Evolutionary conservation across 2,888 invertebrate genomes (phyloP).

Genomic region (Drosophila ezoana): DNA sequence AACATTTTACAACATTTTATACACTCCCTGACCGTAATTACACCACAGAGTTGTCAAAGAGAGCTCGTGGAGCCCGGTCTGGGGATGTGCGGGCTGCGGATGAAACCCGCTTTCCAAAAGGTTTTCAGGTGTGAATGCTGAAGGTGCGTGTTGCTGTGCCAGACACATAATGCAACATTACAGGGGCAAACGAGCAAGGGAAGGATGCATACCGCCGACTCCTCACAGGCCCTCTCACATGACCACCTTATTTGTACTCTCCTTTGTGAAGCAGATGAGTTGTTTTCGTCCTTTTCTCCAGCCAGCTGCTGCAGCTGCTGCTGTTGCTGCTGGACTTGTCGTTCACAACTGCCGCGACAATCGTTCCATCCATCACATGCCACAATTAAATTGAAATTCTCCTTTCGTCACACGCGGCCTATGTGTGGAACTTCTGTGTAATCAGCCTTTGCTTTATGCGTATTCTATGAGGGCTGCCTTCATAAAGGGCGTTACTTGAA

Average conservation of each 20-base stretch:
- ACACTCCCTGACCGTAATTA: conserved; percentile 72
- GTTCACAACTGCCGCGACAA: conserved; percentile 19
- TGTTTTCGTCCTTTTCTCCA: background rate
- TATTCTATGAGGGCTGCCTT: background rate
- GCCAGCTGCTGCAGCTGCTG: conserved; percentile 25
- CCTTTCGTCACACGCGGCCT: background rate
- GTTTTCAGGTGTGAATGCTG: conserved; percentile 4
- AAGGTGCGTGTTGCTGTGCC: conserved; percentile 36
- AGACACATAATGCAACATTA: conserved; percentile 60
- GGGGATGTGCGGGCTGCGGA: background rate
- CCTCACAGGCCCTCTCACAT: background rate
- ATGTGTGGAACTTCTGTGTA: background rate
- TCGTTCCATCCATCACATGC: conserved; percentile 18
- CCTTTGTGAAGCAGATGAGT: background rate
- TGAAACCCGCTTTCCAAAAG: background rate
- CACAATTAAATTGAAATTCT: conserved; percentile 15
- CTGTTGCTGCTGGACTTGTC: conserved; percentile 21
- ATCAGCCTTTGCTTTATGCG: background rate
- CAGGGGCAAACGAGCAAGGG: background rate
- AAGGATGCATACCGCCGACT: background rate
- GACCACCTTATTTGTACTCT: conserved; percentile 14
- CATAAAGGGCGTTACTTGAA: background rate
- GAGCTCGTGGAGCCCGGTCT: conserved; percentile 1
- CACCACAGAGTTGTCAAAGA: conserved; percentile 55
- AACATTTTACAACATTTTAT: conserved; percentile 63